Percentiles rank a stretch among this genome's conserved stretches.
phyloP scores from a whole-genome alignment of 2,113 vertebrate genomes.

The Carassius gibelio region DNA sequence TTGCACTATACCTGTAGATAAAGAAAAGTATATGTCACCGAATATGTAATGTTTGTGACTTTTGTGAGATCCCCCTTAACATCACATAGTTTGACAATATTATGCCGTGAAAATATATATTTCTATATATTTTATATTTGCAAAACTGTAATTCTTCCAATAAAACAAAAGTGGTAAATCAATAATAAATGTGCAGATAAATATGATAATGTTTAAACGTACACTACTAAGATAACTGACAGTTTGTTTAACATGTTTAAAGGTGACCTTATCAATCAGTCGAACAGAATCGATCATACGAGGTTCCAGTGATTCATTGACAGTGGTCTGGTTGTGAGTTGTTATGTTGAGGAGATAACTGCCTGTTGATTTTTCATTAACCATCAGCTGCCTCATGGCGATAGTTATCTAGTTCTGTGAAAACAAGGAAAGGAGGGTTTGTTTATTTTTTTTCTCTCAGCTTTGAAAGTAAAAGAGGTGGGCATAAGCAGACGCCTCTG shows the following conservation, averaged over 20 bases:
- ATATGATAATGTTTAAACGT: background rate
- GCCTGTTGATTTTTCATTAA: slow-evolving; percentile 53
- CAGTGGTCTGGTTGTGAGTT: background rate
- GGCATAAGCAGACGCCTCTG: slow-evolving; percentile 4
- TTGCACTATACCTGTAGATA: too few species aligned
- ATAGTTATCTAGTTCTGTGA: slow-evolving; percentile 24
- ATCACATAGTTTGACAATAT: background rate
- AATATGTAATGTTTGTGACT: background rate
- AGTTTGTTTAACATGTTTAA: slow-evolving; percentile 3
- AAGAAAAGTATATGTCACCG: background rate
- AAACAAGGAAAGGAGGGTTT: slow-evolving; percentile 39
- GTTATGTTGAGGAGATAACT: background rate
- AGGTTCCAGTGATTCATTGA: slow-evolving; percentile 11
- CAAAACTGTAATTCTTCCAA: background rate
- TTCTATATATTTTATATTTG: background rate
- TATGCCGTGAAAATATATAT: background rate
- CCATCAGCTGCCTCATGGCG: background rate
- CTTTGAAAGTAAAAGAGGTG: slow-evolving; percentile 23
- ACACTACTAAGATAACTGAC: background rate
- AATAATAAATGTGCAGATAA: background rate
- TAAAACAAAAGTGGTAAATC: background rate
- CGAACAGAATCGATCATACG: background rate
- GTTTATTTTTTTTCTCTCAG: background rate
- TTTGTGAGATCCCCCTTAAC: background rate
- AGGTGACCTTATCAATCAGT: slow-evolving; percentile 7